phyloP scores from a whole-genome alignment of 2,888 invertebrate genomes.

The Habroteleia sp. region DNA sequence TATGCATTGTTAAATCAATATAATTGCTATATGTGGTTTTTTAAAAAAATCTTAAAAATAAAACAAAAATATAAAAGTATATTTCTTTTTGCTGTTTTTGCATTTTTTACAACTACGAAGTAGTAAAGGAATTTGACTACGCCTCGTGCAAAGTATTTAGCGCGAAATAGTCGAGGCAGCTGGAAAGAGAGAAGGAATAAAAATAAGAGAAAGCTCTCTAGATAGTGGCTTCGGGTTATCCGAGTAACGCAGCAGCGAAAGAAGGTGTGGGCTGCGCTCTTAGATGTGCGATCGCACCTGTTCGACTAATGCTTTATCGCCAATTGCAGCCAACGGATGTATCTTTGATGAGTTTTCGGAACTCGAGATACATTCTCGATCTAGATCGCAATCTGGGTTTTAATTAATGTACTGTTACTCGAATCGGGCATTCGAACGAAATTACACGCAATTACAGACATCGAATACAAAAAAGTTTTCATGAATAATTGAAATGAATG shows the following conservation, averaged over 20 bases:
- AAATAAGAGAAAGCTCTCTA: conserved; percentile 58
- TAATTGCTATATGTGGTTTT: no score
- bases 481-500: no score
- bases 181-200: conserved; percentile 39
- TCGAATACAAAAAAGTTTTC: no score
- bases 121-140: conserved; percentile 9
- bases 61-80: no score
- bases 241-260: conserved; percentile 42
- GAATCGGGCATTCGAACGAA: neutral
- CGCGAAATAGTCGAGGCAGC: conserved; percentile 36
- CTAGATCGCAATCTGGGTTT: conserved; percentile 10
- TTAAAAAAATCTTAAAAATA: no score
- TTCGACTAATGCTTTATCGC: conserved; percentile 10
- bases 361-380: neutral
- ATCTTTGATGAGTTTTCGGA: conserved; percentile 6
- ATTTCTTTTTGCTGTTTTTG: no score
- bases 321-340: conserved; percentile 7
- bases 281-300: conserved; percentile 21
- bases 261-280: conserved; percentile 36
- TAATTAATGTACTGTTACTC: conserved; percentile 37
- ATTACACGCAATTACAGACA: conserved; percentile 13
- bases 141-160: conserved; percentile 35
- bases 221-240: conserved; percentile 44
- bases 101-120: no score
- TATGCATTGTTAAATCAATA: no score